Evolutionary conservation across 2,888 invertebrate genomes (phyloP).

Genomic region (Nudaria mundana): DNA sequence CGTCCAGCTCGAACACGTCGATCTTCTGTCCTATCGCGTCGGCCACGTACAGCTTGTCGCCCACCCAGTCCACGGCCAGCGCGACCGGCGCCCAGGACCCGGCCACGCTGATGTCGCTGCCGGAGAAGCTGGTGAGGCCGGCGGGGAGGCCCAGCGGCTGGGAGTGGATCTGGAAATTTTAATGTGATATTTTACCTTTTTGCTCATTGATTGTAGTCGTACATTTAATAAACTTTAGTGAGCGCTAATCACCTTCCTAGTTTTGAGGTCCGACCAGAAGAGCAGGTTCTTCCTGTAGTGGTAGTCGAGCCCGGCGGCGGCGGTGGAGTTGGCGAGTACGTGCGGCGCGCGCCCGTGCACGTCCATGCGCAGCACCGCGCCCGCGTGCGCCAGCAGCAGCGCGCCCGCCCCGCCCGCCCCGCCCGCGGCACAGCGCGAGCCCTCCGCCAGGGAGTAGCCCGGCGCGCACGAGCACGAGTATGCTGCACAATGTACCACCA

Average conservation of each 20-base stretch:
- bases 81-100: slow-evolving; percentile 95
- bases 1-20: slow-evolving; percentile 95
- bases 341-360: slow-evolving; percentile 83
- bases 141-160: slow-evolving; percentile 75
- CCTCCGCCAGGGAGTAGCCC: slow-evolving; percentile 85
- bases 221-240: too few relatives aligned
- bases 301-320: slow-evolving; percentile 93
- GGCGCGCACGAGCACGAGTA: slow-evolving; percentile 92
- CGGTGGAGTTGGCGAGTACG: slow-evolving; percentile 89
- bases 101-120: slow-evolving; percentile 86
- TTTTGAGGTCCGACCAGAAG: slow-evolving; percentile 95
- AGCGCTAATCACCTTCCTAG: slow-evolving; percentile 85
- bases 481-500: slow-evolving; percentile 56
- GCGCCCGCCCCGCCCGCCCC: slow-evolving; percentile 78
- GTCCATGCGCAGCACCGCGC: slow-evolving; percentile 86
- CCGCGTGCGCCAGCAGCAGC: slow-evolving; percentile 78
- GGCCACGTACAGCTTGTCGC: slow-evolving; percentile 96
- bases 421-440: slow-evolving; percentile 83
- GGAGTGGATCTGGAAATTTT: slow-evolving; percentile 79
- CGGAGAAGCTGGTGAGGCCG: slow-evolving; percentile 66
- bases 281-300: slow-evolving; percentile 88
- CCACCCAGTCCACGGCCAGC: slow-evolving; percentile 98
- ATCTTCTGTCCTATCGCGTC: slow-evolving; percentile 95
- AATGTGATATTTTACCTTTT: neutral
- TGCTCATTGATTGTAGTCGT: too few relatives aligned